Base-by-base conservation (phyloP, 2,113 vertebrate genomes). In the Cebidichthys violaceus region DNA sequence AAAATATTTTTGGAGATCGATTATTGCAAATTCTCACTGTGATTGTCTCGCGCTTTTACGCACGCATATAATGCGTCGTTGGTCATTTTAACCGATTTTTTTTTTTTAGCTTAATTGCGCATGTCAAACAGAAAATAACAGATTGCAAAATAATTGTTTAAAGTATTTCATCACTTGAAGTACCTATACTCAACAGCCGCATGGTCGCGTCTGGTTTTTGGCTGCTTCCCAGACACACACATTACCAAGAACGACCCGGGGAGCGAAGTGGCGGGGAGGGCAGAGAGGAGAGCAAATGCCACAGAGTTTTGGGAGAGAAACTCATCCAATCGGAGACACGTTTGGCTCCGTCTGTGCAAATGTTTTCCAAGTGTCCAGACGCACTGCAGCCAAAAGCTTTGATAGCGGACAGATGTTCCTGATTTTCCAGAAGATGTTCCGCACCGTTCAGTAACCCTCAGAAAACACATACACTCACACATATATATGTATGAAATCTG, bases 371-470 rank as follows among this genome's bases (percentile, higher is more conserved):
- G 87, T 87, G 90, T 92, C 92, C 88, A 88, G 86, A 86, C 78
- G 73, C 85, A 62, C 77, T 79, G 86, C 77, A 92, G 87, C 89
- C 85, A 90, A 86, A 29, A 87, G 81, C 87, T 87, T 84, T 92
- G 93, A 93, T 90, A 92, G 89, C 77, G 67, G 86, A 92, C 94
- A 94, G 92, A 94, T 94, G 93, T 94, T 92, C 80, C 76, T 81
- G 75, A 86, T 92, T 90, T 88, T 85, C 92, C 80, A 81, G 74
- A 74, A 91, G 85, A 87, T 90, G 83, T 90, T 91, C 81, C 77
- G 74, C 82, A 77, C 76, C 57, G 66, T 85, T 84, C 87, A 84
- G 52, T 75, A 78, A 89, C 52, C 50, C 29, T 11, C 37, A 60
- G 60, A 77, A 52, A 31, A 43, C 33, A 33, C 33, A 33, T 6